Conservation (phyloP, 1,140 invertebrate species). For the Ostrea edulis region DNA sequence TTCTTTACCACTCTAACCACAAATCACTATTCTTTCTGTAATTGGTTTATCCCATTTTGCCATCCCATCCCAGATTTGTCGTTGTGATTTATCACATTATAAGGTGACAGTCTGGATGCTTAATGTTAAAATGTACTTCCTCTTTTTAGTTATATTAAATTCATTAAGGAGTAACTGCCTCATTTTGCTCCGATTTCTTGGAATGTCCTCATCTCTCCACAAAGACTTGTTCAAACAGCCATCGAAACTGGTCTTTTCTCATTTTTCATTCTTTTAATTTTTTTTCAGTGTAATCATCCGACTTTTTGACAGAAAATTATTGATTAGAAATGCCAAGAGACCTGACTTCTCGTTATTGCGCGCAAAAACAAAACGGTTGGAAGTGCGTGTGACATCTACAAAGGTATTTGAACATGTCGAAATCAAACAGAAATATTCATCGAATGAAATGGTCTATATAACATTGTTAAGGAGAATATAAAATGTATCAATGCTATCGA, state of each 20-base stretch:
- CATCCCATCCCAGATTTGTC: not conserved
- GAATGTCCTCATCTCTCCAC: not conserved
- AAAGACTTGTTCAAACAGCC: not conserved
- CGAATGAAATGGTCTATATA: too few species aligned
- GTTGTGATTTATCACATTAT: too few species aligned
- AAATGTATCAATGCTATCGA: too few species aligned
- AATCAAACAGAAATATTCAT: slow-evolving; percentile 1
- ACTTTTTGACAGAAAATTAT: too few species aligned
- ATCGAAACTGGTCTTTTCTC: not conserved
- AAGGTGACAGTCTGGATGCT: too few species aligned
- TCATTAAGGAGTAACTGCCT: not conserved
- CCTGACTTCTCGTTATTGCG: too few species aligned
- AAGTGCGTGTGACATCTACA: not conserved
- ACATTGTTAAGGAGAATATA: too few species aligned
- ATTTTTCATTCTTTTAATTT: too few species aligned
- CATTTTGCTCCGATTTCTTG: slow-evolving; percentile 18
- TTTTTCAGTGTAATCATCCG: too few species aligned
- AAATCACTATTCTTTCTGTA: not conserved
- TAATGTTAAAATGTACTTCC: too few species aligned
- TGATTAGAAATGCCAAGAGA: too few species aligned
- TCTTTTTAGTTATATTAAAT: not conserved
- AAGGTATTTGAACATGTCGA: not conserved
- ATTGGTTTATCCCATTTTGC: not conserved
- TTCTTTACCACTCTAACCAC: not conserved
- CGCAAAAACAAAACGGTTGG: too few species aligned